Evolutionary conservation across 2,113 vertebrate species (phyloP), one percentile per base, ranked within the genome.

Genomic region (Quiscalus mexicanus): DNA sequence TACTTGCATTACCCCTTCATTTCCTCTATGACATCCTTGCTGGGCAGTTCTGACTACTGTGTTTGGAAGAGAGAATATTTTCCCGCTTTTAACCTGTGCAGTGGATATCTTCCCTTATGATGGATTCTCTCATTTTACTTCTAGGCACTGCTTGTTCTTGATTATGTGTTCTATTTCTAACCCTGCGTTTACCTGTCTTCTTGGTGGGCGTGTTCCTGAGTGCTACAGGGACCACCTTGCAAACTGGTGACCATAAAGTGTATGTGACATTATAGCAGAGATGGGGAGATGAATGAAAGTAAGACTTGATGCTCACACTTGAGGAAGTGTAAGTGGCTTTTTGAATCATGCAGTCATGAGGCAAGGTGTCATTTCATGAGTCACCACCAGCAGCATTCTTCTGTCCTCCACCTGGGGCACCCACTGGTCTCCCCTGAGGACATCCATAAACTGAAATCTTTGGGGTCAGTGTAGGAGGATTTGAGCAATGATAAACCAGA

Each of bases 271-370:
- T 42, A 3, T 4, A 62, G 45, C 44, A 78, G 76, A 84, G 55
- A 24, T 30, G 21, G 74, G 11, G 65, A 84, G 37, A 53, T 42
- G 42, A 33, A 18, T 67, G 37, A 74, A 88, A 70, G 58, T 1
- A 5, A 33, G 31, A 11, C 9, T 81, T 67, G 21, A 45, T 53
- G 58, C 42, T 87, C 12, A 55, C 3, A 3, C 77, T 76, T 79
- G 69, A 92, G 77, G 80, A 91, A 33, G 31, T 65, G 19, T 37
- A 87, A 80, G 53, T 59, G 84, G 12, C 9, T 89, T 92, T 93
- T 82, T 91, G 89, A 90, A 90, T 94, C 50, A 58, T 31, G 35
- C 33, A 47, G 44, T 94, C 69, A 59, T 1, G 0, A 79, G 70
- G 62, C n/a, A 88, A 75, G 58, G 28, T 62, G 39, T 74, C 33